Evolutionary conservation across 2,113 vertebrate species (phyloP), one percentile per base, ranked within the genome.

Genomic region (Toxotes chatareus): DNA sequence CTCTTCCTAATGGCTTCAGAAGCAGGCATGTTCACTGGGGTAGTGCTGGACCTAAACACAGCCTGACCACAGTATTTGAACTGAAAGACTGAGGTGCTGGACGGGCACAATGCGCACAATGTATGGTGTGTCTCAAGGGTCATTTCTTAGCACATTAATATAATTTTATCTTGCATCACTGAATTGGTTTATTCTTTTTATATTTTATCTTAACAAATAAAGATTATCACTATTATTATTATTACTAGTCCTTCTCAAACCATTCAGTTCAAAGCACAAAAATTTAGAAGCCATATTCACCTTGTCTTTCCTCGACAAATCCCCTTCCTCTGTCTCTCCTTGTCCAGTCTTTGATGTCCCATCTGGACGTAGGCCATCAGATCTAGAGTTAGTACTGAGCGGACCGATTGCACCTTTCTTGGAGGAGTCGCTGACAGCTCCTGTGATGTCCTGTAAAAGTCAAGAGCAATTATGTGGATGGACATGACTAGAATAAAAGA

Each of bases 221-320:
- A 27, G 27, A 36, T 36, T 0, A 40, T 40, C 8, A 9, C 7
- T 8, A 40, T 40, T 7, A 40, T 40, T 7, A 40, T 40, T 2
- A 40, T 40, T 7, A 44, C 12, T 4, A 44, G 11, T 7, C 1
- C 42, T 3, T 13, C 46, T 7, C 8, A 10, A 47, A 0, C 56
- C 19, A 62, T 46, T 65, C 4, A 21, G 27, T 34, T 46, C 9
- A 34, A 44, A 70, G 9, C 14, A 11, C 1, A 38, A 27, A 44
- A 72, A 11, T 56, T 6, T 19, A n/a, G 42, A 77, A 63, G 36
- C 1, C 19, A 53, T 12, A 53, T 34, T 88, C 34, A 92, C 94
- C 86, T 90, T 89, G 79, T 95, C 93, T 78, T 94, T 95, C 64
- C 85, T 88, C 3, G 77, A 81, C 23, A 79, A 2, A 40, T 94